Base-by-base conservation (phyloP, 2,888 invertebrate species). In the Dioctria rufipes region DNA sequence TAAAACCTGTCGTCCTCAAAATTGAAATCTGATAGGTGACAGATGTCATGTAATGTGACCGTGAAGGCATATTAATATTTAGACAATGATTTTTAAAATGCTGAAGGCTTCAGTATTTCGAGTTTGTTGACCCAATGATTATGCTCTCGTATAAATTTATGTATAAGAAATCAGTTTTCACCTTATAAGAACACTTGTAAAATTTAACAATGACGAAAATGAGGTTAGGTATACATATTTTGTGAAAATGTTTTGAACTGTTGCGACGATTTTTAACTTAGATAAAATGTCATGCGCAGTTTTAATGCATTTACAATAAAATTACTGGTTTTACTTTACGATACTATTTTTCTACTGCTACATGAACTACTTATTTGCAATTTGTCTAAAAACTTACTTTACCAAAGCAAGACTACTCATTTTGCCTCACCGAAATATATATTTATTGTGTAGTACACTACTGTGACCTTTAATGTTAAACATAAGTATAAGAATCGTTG, bases 11-110 rank as follows among this genome's bases (percentile, higher is more conserved):
- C 39, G 63, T 11, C 13, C 63, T 63, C 40, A 63, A 25, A 63
- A 49, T 63, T 77, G 77, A 77, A 77, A 77, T 77, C 43, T 61
- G 77, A 77, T 77, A 77, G 63, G 77, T 77, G 77, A 77, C 77
- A 77, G 77, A 77, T 77, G 77, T 61, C 63, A 77, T 63, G 77
- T 61, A 77, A 77, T 39, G 73, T 51, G 73, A 73, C 58, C 58
- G 58, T 73, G 58, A 73, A 73, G 43, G 42, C 13, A 54, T n/a
- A 40, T 49, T 54, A 73, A 73, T 58, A 42, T 73, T 73, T 73
- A 73, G 58, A 58, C 73, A 73, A 60, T 73, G 42, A 4, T 6
- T 61, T 39, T 61, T 61, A 37, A 61, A 61, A 61, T 37, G 4
- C 37, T 25, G 61, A 61, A 5, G 11, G 25, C 61, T n/a, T 61